These are phyloP conservation scores for Gasterosteus nipponicus DNA, from an alignment of 2,113 vertebrate genomes.

Conservation along the genomic window DNA sequence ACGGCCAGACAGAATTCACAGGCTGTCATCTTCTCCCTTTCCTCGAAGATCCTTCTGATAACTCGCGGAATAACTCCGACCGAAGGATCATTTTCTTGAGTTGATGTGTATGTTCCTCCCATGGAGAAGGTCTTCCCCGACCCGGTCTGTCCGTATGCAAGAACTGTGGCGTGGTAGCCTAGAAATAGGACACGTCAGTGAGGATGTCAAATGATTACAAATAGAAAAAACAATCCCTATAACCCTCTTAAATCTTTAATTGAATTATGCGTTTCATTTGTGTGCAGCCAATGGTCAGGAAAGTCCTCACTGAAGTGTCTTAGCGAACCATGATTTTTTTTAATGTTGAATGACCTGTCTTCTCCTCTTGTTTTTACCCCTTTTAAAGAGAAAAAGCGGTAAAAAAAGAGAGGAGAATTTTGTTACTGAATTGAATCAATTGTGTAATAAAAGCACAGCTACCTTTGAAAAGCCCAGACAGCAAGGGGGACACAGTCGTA, in stretches of 20 bases:
- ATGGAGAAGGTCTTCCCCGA: conserved; percentile 98
- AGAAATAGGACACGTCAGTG: conserved; percentile 15
- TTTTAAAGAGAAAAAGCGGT: not conserved
- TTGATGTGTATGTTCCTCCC: conserved; percentile 92
- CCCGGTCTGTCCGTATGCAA: conserved; percentile 96
- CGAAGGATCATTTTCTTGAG: conserved; percentile 87
- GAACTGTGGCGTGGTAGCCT: conserved; percentile 95
- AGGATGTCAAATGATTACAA: not conserved
- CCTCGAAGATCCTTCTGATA: conserved; percentile 86
- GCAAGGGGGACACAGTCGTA: conserved; percentile 84
- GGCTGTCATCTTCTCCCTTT: conserved; percentile 82
- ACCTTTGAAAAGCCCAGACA: conserved; percentile 94
- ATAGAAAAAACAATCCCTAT: not conserved
- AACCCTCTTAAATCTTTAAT: not conserved
- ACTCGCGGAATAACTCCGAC: conserved; percentile 95
- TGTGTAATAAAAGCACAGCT: not conserved
- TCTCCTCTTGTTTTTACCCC: not conserved
- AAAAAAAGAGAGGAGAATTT: not conserved
- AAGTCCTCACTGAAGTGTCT: not conserved
- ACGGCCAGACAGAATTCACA: conserved; percentile 87
- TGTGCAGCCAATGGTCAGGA: not conserved
- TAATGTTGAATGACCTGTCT: not conserved
- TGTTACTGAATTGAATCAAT: not conserved
- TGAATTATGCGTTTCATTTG: not conserved
- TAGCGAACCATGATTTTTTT: not conserved